Percentiles rank a stretch among this genome's conserved stretches.
Conservation (phyloP, 2,113 vertebrate genomes). For the Proteles cristata region DNA sequence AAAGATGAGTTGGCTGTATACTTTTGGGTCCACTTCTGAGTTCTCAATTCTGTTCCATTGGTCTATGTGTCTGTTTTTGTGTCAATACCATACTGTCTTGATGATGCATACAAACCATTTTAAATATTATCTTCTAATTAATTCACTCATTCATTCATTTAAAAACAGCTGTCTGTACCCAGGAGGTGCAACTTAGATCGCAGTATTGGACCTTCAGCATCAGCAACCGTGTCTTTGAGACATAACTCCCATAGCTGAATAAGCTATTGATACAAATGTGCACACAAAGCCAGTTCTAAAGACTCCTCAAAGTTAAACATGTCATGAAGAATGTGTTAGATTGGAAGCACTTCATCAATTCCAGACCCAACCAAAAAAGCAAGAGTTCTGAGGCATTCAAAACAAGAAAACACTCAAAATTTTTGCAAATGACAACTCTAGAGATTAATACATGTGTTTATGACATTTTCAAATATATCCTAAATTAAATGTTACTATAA, state of each 20-base stretch:
- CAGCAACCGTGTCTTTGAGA: background rate
- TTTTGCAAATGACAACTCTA: constrained; percentile 3
- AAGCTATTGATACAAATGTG: background rate
- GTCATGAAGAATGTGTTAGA: background rate
- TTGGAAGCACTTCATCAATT: background rate
- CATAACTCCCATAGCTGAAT: background rate
- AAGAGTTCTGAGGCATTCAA: background rate
- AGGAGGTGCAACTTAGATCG: background rate
- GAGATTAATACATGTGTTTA: background rate
- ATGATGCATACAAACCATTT: background rate
- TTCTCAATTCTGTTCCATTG: no score
- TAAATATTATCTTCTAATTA: background rate
- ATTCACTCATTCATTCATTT: background rate
- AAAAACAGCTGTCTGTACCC: background rate
- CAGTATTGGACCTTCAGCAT: background rate
- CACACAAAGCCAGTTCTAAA: background rate
- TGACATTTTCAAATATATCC: background rate
- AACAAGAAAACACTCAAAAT: constrained; percentile 37
- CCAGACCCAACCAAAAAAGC: background rate
- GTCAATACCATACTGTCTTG: no score
- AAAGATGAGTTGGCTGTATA: no score
- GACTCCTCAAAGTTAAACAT: background rate
- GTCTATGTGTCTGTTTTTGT: no score
- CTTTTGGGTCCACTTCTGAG: no score
- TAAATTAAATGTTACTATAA: constrained; percentile 20